Base-by-base conservation (phyloP, 30 jellyfish, hydroid and myxozoan species). In the Mastigias papua region DNA sequence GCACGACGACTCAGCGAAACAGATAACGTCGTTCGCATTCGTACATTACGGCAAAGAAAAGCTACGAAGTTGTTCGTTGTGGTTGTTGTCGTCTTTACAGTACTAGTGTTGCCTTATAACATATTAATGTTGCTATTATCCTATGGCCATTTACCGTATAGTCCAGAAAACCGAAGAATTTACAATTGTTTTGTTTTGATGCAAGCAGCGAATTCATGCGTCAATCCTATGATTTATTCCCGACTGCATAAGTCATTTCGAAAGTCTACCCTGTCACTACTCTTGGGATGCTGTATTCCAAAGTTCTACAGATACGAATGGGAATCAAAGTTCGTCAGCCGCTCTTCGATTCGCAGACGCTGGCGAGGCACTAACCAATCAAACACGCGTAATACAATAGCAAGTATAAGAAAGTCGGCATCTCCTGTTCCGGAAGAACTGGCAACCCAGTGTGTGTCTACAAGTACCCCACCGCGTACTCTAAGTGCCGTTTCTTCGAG, bases 141-240 rank as follows among this genome's bases (percentile, higher is more conserved):
- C 10, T 79, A 26, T 80, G 49, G 32, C 30, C 26, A n/a, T 1
- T 27, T 80, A 11, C 82, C 81, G 16, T 25, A 5, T 3, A 54
- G 92, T 13, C 26, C 19, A 25, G 25, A 23, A 30, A 69, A 28
- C 33, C 35, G 69, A 7, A 20, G 8, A 7, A 42, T 93, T 0
- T 91, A 80, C 85, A 60, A 63, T 5, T 29, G 58, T 22, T 69
- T 96, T 48, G 34, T 91, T 32, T 25, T 91, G 86, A 16, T 96
- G 65, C 97, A 32, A 29, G 84, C 91, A 64, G 62, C 89, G 3
- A 96, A 96, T 42, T 91, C 97, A 27, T 81, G 97, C 46, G 99
- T 89, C 66, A 96, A 96, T 58, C 99, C 99, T 7, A 34, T 96
- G 31, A 96, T 96, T 8, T 96, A 96, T 54, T 83, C 98, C 28